A percentile compares a stretch with the other conserved stretches of the same genome.
Conservation (phyloP, 2,888 invertebrate genomes). For the Hanleya hanleyi region DNA sequence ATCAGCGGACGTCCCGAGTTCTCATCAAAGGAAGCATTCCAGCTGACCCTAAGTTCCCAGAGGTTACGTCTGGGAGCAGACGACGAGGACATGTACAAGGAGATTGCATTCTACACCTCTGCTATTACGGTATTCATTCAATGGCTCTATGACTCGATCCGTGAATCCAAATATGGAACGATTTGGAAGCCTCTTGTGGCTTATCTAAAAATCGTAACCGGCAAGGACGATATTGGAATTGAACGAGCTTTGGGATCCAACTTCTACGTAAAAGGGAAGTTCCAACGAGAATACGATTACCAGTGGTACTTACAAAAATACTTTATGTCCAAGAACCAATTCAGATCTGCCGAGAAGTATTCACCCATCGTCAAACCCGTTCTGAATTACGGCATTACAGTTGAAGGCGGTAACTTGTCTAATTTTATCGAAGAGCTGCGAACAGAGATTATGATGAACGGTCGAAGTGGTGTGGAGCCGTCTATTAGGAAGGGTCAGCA, state of each 20-base stretch:
- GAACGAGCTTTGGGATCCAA: conserved; percentile 90
- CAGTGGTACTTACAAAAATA: conserved; percentile 87
- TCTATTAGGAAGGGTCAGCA: conserved; percentile 83
- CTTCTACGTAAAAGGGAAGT: conserved; percentile 86
- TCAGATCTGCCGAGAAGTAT: conserved; percentile 87
- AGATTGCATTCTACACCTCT: conserved; percentile 58
- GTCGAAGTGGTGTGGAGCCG: conserved; percentile 78
- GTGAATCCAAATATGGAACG: conserved; percentile 54
- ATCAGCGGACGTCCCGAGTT: conserved; percentile 44
- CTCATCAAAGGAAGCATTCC: conserved; percentile 49
- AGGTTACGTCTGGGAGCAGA: conserved; percentile 50
- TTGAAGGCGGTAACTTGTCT: conserved; percentile 72
- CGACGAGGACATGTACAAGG: conserved; percentile 52
- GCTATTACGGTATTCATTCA: conserved; percentile 54
- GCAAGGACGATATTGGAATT: conserved; percentile 91
- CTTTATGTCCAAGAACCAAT: conserved; percentile 85
- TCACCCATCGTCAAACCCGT: conserved; percentile 83
- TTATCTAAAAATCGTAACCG: conserved; percentile 89
- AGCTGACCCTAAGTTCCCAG: conserved; percentile 53
- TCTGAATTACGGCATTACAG: conserved; percentile 80
- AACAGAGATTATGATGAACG: conserved; percentile 10
- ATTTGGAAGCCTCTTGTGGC: conserved; percentile 79
- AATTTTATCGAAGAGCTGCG: conserved; percentile 32
- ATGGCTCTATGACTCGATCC: conserved; percentile 61
- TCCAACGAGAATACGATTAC: conserved; percentile 81